A percentile compares a stretch with the other conserved stretches of the same genome.
phyloP scores from a whole-genome alignment of 2,113 vertebrate species.

The Pelvicachromis taeniatus region DNA sequence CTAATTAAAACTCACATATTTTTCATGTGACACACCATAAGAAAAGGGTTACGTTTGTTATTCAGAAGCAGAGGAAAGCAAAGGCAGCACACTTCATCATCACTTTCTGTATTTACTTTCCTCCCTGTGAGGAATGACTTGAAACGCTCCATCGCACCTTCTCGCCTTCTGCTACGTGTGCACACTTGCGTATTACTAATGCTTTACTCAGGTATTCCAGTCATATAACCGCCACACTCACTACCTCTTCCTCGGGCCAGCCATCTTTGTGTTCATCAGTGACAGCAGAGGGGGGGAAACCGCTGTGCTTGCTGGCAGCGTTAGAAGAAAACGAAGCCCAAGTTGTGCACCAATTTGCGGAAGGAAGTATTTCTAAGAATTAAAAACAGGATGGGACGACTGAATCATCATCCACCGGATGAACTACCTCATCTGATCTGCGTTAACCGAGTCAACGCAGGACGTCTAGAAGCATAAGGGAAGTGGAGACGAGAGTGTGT shows the following conservation, averaged over 20 bases:
- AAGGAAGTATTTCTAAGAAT: slow-evolving; percentile 23
- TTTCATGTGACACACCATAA: neutral
- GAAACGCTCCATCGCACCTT: neutral
- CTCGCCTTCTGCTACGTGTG: neutral
- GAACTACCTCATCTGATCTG: neutral
- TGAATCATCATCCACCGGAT: slow-evolving; percentile 34
- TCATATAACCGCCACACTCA: neutral
- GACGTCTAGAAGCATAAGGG: neutral
- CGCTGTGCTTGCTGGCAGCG: neutral
- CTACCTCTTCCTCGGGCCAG: neutral
- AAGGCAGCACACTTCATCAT: neutral
- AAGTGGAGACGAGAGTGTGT: neutral
- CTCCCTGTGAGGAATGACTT: neutral
- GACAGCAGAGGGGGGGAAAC: neutral
- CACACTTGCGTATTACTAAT: neutral
- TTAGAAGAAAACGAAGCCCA: neutral
- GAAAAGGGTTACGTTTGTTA: neutral
- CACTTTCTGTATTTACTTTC: neutral
- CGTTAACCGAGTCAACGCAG: neutral
- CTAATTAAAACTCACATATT: neutral
- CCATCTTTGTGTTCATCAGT: slow-evolving; percentile 2
- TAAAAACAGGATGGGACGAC: slow-evolving; percentile 14
- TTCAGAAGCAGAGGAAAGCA: neutral
- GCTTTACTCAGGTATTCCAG: neutral
- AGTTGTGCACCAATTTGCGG: neutral